Conservation (phyloP, 2,888 invertebrate species). For the Nephrotoma flavescens region DNA sequence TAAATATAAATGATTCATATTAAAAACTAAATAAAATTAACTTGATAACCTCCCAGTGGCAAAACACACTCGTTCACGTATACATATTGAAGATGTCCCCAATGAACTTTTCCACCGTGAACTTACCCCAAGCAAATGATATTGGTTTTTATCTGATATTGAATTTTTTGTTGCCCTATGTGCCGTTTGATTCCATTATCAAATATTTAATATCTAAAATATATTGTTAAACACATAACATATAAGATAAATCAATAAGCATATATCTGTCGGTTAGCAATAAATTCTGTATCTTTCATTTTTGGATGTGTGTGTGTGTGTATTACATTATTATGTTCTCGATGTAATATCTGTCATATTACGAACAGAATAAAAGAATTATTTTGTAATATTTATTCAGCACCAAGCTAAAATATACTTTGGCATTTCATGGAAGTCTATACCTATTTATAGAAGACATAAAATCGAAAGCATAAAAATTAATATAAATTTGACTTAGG, state of each 20-base stretch:
- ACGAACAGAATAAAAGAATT: not conserved
- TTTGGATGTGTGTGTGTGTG: not conserved
- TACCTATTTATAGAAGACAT: too few relatives aligned
- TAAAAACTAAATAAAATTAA: not conserved
- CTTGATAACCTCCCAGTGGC: not conserved
- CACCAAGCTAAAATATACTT: not conserved
- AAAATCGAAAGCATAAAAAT: too few relatives aligned
- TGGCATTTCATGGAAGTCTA: not conserved
- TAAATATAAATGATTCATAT: not conserved
- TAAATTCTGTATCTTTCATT: not conserved
- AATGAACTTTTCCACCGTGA: not conserved
- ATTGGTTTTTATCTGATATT: not conserved
- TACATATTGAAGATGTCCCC: not conserved
- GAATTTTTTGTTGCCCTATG: not conserved
- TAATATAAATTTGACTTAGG: too few relatives aligned
- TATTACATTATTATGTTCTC: not conserved
- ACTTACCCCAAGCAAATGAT: not conserved
- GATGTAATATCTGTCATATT: not conserved
- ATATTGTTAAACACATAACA: not conserved
- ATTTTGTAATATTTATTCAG: not conserved
- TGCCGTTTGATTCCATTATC: not conserved
- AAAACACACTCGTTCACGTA: not conserved
- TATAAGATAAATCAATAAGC: not conserved
- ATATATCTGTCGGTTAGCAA: not conserved
- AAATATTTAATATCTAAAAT: not conserved